Conservation (phyloP, 2,888 invertebrate species). For the Piscicola geometra region DNA sequence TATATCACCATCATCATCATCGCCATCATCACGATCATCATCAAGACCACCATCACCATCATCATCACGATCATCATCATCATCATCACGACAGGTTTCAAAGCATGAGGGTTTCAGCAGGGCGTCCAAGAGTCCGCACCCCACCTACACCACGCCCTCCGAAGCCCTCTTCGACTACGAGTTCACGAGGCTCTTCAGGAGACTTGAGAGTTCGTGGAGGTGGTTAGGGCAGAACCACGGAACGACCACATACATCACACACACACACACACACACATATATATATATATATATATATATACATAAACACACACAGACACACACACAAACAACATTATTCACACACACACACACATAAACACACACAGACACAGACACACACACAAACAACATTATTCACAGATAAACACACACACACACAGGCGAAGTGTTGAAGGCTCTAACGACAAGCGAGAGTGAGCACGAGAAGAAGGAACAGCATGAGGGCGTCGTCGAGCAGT, state of each 20-base stretch:
- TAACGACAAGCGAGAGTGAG: slow-evolving; percentile 49
- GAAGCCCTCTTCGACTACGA: slow-evolving; percentile 88
- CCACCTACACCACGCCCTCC: slow-evolving; percentile 68
- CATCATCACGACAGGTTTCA: slow-evolving; percentile 66
- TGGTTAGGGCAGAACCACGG: slow-evolving; percentile 1
- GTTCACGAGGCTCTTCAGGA: slow-evolving; percentile 84
- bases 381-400: too few relatives aligned
- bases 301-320: too few relatives aligned
- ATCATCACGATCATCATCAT: too few relatives aligned
- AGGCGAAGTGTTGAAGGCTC: slow-evolving; percentile 55
- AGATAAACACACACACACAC: too few relatives aligned
- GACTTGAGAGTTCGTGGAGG: slow-evolving; percentile 54
- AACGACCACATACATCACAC: too few relatives aligned
- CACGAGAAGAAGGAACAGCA: slow-evolving; percentile 51
- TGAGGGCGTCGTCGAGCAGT: slow-evolving; percentile 66
- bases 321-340: too few relatives aligned
- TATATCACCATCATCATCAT: background rate
- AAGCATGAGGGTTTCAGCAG: slow-evolving; percentile 84
- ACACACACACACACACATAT: too few relatives aligned
- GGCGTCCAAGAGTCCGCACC: slow-evolving; percentile 88
- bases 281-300: too few relatives aligned
- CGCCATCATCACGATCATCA: background rate
- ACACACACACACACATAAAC: too few relatives aligned
- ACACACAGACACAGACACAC: too few relatives aligned
- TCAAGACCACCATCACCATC: background rate